These are phyloP conservation scores for Tyrannus savana DNA, from an alignment of 2,113 vertebrate species.

Conservation along the genomic window DNA sequence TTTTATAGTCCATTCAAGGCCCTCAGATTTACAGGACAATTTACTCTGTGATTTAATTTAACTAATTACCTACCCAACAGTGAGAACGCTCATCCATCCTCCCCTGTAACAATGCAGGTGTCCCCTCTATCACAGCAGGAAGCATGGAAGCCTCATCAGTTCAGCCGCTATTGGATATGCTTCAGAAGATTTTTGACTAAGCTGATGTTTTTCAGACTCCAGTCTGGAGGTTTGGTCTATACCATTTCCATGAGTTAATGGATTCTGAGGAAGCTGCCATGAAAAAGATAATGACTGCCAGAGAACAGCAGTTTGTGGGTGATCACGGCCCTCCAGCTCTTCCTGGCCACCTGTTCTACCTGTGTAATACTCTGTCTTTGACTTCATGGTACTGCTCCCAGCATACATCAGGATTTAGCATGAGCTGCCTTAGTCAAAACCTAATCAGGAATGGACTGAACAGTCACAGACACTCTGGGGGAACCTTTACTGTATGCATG, in stretches of 20 bases:
- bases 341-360: not conserved
- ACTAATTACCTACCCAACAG: not conserved
- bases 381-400: not conserved
- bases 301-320: not conserved
- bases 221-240: not conserved
- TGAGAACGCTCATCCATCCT: not conserved
- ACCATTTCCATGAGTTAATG: not conserved
- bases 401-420: not conserved
- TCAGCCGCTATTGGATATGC: not conserved
- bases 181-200: not conserved
- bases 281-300: not conserved
- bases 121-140: not conserved
- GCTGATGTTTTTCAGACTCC: not conserved
- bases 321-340: not conserved
- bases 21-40: not conserved
- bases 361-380: not conserved
- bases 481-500: fast-evolving
- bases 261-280: not conserved
- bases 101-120: fast-evolving
- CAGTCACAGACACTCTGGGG: not conserved
- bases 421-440: not conserved
- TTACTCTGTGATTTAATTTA: not conserved
- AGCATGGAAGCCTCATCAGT: not conserved
- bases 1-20: not conserved
- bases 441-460: not conserved